phyloP scores from a whole-genome alignment of 2,113 vertebrate species.

The Phaethon lepturus region DNA sequence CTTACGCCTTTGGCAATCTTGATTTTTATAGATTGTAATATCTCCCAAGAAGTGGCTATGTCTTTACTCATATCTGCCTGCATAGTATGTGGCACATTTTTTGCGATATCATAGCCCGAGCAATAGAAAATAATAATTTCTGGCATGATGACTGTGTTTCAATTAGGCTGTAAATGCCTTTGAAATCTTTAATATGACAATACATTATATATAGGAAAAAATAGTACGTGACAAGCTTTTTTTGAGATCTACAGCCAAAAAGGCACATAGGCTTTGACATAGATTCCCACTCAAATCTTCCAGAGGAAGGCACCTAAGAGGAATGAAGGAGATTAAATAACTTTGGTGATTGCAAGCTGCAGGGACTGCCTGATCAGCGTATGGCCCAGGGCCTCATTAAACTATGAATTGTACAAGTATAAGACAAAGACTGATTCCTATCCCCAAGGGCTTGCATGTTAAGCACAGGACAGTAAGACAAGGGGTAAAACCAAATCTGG shows the following conservation, averaged over 20 bases:
- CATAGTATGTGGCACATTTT: not conserved
- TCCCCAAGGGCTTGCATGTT: not conserved
- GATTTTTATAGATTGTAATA: not conserved
- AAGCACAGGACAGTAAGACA: not conserved
- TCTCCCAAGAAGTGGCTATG: not conserved
- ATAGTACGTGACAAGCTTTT: not conserved
- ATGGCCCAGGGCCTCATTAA: not conserved
- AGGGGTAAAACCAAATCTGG: not conserved
- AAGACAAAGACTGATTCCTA: not conserved
- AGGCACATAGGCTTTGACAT: accelerated
- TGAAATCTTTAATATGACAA: not conserved
- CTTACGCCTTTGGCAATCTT: not conserved
- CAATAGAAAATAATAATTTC: not conserved
- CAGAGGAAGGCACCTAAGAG: not conserved
- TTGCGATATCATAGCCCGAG: not conserved
- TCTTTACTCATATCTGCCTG: not conserved
- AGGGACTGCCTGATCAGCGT: not conserved
- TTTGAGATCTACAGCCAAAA: not conserved
- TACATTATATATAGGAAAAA: not conserved
- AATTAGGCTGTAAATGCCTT: not conserved
- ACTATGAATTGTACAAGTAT: not conserved
- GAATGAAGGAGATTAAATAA: not conserved
- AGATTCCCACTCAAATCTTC: not conserved
- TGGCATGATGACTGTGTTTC: not conserved
- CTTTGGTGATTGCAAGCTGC: not conserved